Base-by-base conservation (phyloP, 2,797 vertebrate genomes). In the Aldrovandia affinis region DNA sequence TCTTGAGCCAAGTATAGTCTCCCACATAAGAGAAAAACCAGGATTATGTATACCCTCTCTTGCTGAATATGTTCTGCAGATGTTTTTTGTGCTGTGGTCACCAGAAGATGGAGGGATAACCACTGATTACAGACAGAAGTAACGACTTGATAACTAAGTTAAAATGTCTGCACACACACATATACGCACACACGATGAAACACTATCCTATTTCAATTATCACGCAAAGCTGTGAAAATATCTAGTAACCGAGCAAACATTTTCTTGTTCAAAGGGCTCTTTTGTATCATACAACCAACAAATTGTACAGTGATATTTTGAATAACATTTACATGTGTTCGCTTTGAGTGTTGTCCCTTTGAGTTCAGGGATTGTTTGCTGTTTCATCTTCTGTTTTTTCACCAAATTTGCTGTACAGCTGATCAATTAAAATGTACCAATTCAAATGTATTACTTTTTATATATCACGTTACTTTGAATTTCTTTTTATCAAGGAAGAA, bases 251-350 rank as follows among this genome's bases (percentile, higher is more conserved):
- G 22, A 77, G 42, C 12, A 10, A 44, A 44, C 22, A n/a, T 47
- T 47, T 12, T 77, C 2, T 47, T 77, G 68, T 77, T 77, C 8
- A 47, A 77, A 77, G 73, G 73, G 73, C 73, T 47, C 73, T 77
- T 77, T 77, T 77, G 22, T 77, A 77, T 0, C 18, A 57, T 4
- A 77, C 42, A 44, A 77, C 18, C 2, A 4, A 68, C 63, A 47
- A 8, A 77, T 44, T 77, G 25, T 47, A 70, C 14, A 44, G 25
- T n/a, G 10, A 15, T 57, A 57, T 50, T 57, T 57, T 57, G 18
- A 57, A 57, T 15, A 57, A 57, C 55, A 57, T 57, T 57, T 57
- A 57, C 18, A 12, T 50, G 1, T 50, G 47, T 50, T 50, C 12
- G 18, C 55, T 57, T 57, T 57, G 55, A 57, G 18, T 20, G 2